Conservation (phyloP, 2,888 invertebrate species). For the Gastracanthus pulcherrimus region DNA sequence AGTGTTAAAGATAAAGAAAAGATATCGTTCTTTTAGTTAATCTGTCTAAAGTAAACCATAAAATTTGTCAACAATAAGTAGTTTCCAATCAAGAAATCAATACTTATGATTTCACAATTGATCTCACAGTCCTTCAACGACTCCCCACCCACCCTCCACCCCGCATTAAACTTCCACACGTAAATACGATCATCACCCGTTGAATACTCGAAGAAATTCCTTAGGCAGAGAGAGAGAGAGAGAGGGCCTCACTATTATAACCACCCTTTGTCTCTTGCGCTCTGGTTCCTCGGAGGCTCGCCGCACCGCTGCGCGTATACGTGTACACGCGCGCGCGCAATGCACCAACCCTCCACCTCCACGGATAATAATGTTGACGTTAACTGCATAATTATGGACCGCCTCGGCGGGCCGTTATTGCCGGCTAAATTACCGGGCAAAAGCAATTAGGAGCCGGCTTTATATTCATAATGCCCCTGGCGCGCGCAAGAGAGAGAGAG, state of each 20-base stretch:
- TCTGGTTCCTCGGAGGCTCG: slow-evolving; percentile 2
- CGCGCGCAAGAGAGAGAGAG: background rate
- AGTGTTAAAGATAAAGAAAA: too few species aligned
- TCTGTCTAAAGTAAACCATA: too few species aligned
- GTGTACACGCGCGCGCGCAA: slow-evolving; percentile 14
- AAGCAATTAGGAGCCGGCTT: slow-evolving; percentile 71
- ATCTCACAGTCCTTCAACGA: too few species aligned
- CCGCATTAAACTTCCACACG: background rate
- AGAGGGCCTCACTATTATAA: background rate
- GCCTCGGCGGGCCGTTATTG: slow-evolving; percentile 71
- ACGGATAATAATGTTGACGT: slow-evolving; percentile 74
- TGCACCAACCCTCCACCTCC: slow-evolving; percentile 20
- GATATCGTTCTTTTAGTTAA: too few species aligned
- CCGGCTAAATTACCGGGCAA: slow-evolving; percentile 71
- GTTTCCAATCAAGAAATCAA: too few species aligned
- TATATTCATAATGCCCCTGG: slow-evolving; percentile 69
- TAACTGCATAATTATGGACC: slow-evolving; percentile 75
- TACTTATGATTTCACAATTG: too few species aligned
- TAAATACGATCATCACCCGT: slow-evolving; percentile 36
- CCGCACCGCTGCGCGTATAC: slow-evolving; percentile 7
- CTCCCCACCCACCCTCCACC: background rate
- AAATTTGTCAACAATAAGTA: too few species aligned
- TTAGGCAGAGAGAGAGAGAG: too few species aligned
- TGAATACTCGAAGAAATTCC: slow-evolving; percentile 35
- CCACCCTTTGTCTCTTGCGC: background rate